Base-by-base conservation (phyloP, 2,797 vertebrate species). In the Pseudotriccus pelzelni region DNA sequence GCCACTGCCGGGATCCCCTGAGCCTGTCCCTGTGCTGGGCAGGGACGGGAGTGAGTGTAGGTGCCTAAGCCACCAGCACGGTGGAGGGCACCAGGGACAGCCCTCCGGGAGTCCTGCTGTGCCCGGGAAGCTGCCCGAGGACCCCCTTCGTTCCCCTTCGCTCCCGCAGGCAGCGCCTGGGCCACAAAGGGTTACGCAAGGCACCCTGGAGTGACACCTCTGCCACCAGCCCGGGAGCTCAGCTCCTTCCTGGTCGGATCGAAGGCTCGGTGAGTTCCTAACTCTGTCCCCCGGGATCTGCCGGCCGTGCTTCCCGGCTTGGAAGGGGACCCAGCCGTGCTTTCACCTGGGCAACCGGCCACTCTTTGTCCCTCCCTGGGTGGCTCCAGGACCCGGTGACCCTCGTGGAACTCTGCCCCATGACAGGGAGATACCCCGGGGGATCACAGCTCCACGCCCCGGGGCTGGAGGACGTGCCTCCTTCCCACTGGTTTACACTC, bases 201-300 rank as follows among this genome's bases (percentile, higher is more conserved):
- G 76, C 87, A 59, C 91, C 67, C 79, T 81, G 94, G 77, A 93
- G 79, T 96, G 96, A 96, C 94, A 95, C 95, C 37, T 18, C 82
- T 86, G 96, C 90, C 89, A 93, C 95, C 93, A 94, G 81, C 87
- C 52, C 56, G 1, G 50, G 90, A 84, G 81, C 84, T 77, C 70
- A 13, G 92, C 94, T 97, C 89, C 95, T 97, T 96, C 96, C 95
- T 96, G 96, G 84, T 96, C 89, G 22, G 89, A 85, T 81, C 79
- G 17, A 11, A 84, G 41, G 34, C 84, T 84, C 49, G 96, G 96
- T 96, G 90, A 96, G 95, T 96, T 77, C 59, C 80, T 50, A 28
- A 53, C 28, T 44, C 58, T 24, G 66, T 95, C 20, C 50, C 78
- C 28, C 11, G 46, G 62, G 66, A 59, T 39, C 64, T 73, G 20